Evolutionary conservation across 2,113 vertebrate genomes (phyloP).

Genomic region (Promerops cafer): DNA sequence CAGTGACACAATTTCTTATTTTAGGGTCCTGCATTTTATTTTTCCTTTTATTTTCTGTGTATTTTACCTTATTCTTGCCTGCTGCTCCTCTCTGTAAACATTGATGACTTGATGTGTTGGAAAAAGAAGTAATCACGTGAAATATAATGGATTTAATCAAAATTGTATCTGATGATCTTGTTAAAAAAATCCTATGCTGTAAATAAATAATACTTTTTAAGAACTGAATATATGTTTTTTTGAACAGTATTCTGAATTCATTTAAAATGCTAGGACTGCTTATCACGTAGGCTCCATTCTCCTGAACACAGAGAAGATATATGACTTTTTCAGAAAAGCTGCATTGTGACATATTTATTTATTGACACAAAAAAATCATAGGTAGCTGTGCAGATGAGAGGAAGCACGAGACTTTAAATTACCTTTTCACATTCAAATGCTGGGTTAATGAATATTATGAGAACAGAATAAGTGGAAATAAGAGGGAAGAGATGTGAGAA

Average conservation of each 20-base stretch:
- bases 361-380: background rate
- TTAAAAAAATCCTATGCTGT: background rate
- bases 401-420: background rate
- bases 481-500: background rate
- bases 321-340: background rate
- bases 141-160: background rate
- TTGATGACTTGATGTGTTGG: background rate
- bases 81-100: background rate
- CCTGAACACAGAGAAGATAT: background rate
- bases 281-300: background rate
- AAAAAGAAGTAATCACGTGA: background rate
- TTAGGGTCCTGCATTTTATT: background rate
- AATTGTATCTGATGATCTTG: background rate
- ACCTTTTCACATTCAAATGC: background rate
- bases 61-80: background rate
- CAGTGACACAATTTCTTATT: background rate
- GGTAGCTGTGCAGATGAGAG: background rate
- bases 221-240: background rate
- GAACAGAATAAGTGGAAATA: background rate
- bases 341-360: background rate
- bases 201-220: background rate
- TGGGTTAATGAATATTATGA: background rate
- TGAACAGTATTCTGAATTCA: background rate
- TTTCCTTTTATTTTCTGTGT: background rate
- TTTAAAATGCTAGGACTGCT: background rate